Percentiles rank a stretch among this genome's conserved stretches.
phyloP scores from a whole-genome alignment of 2,797 vertebrate genomes.

The Pithecia hirsuta region DNA sequence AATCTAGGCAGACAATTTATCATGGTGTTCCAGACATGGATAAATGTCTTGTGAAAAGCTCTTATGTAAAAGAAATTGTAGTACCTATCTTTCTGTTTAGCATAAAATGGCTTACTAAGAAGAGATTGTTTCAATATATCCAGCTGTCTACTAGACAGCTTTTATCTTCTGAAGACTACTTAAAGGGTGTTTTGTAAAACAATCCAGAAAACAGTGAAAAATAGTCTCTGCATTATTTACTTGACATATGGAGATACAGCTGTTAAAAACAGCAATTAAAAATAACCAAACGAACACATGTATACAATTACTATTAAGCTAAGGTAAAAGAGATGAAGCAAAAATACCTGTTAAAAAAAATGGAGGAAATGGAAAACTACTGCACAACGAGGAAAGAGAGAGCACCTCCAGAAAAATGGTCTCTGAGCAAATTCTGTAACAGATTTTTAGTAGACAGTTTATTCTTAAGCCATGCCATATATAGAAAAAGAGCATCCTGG shows the following conservation, averaged over 20 bases:
- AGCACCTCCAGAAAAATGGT: slow-evolving; percentile 47
- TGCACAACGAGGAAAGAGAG: background rate
- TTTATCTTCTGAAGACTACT: slow-evolving; percentile 72
- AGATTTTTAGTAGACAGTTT: slow-evolving; percentile 3
- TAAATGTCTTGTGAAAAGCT: slow-evolving; percentile 45
- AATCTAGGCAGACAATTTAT: background rate
- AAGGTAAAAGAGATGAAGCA: slow-evolving; percentile 4
- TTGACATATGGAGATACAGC: slow-evolving; percentile 79
- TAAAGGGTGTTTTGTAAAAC: slow-evolving; percentile 77
- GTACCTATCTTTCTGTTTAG: background rate
- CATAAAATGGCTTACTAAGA: slow-evolving; percentile 67
- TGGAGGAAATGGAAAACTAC: slow-evolving; percentile 43
- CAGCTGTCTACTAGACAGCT: slow-evolving; percentile 68
- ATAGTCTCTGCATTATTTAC: slow-evolving; percentile 74
- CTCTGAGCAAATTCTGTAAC: slow-evolving; percentile 55
- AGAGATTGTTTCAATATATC: slow-evolving; percentile 47
- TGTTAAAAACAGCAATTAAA: slow-evolving; percentile 73
- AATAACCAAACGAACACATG: background rate
- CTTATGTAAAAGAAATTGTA: slow-evolving; percentile 19
- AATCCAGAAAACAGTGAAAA: slow-evolving; percentile 77
- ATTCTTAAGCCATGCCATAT: background rate
- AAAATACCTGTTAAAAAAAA: slow-evolving; percentile 31
- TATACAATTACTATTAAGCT: background rate
- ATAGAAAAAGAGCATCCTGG: background rate
- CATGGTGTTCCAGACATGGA: slow-evolving; percentile 23